Base-by-base conservation (phyloP, 2,888 invertebrate genomes). In the Hanleya hanleyi region DNA sequence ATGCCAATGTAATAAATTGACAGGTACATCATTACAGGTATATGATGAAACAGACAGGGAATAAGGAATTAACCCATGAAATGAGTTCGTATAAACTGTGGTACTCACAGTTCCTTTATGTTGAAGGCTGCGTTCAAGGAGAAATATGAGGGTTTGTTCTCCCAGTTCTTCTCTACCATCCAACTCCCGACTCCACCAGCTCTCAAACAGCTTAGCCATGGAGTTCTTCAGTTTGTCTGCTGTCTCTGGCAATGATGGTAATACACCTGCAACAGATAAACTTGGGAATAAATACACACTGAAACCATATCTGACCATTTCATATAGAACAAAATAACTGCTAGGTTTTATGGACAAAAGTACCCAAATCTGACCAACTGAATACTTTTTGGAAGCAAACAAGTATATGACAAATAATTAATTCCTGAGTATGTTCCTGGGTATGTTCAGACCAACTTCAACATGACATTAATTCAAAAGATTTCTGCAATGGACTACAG, bases 131-230 rank as follows among this genome's bases (percentile, higher is more conserved):
- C 78, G 73, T 65, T 81, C 74, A 61, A 88, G 70, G 5, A 88
- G 73, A 71, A 81, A 85, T 15, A 81, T 38, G 26, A 87, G 67
- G 5, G 87, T 83, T 38, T 86, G 83, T 7, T 78, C 72, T 22
- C 83, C 79, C 1, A 89, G 69, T 33, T 83, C 78, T 32, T 86
- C 84, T 61, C 80, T 72, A 0, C 84, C 83, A 5, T 75, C 76
- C 26, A 87, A 68, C 0, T 81, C 74, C 41, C 76, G 78, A 22
- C 77, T 75, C 87, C 88, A 88, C 87, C 88, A 89, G 1, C 68
- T 71, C 75, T 89, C 89, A 81, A 85, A 87, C 64, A 88, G 67
- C 32, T 73, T 72, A 3, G 79, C 78, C 22, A 87, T 76, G 35
- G 67, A 69, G 62, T 82, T 81, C 75, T 83, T 84, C 35, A 86